Percentiles rank a stretch among this genome's conserved stretches.
Evolutionary conservation across 1,140 invertebrate species (phyloP).

Genomic region (Achatina immaculata): DNA sequence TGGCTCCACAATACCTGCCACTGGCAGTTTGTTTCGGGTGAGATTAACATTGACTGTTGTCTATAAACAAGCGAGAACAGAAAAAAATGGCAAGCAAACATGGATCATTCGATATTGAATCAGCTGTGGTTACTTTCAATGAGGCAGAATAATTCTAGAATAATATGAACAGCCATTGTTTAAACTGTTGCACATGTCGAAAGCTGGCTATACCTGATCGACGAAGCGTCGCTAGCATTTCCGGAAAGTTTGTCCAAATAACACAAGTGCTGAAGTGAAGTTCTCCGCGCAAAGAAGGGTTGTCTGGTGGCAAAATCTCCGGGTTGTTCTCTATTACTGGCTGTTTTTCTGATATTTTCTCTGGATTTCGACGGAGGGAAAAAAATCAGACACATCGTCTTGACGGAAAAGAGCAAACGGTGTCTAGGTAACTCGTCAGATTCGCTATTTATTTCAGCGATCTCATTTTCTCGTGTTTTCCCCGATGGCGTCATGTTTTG

Average conservation of each 20-base stretch:
- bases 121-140: slow-evolving; percentile 1
- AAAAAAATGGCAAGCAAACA: neutral
- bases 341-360: slow-evolving; percentile 2
- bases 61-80: neutral
- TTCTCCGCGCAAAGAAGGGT: neutral
- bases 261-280: neutral
- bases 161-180: slow-evolving; percentile 1
- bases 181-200: neutral
- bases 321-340: neutral
- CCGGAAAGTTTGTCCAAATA: neutral
- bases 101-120: neutral
- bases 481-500: neutral
- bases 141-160: slow-evolving; percentile 10
- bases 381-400: neutral
- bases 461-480: neutral
- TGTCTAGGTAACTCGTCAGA: neutral
- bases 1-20: neutral
- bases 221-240: slow-evolving; percentile 2
- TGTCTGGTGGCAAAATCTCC: neutral
- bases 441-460: slow-evolving; percentile 8
- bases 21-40: neutral
- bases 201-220: neutral
- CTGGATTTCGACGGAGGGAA: neutral
- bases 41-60: neutral
- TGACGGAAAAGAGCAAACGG: slow-evolving; percentile 13